Evolutionary conservation across 2,797 vertebrate genomes (phyloP).

Genomic region (Chiroxiphia lanceolata): DNA sequence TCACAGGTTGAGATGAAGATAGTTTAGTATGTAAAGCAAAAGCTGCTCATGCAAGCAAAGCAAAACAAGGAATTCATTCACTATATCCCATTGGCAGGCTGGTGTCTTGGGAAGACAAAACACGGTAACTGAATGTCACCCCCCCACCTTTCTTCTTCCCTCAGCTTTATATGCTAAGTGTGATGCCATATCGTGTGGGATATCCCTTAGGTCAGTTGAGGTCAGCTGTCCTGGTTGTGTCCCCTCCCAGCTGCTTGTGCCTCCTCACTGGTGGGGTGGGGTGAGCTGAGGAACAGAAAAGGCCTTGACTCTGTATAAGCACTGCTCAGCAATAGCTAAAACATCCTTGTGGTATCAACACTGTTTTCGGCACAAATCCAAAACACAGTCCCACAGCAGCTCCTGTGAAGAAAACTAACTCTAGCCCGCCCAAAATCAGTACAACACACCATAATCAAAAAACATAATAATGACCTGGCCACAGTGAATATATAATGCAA

Average conservation of each 20-base stretch:
- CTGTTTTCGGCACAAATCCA: background rate
- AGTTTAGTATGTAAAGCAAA: background rate
- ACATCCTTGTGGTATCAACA: background rate
- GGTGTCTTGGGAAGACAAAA: background rate
- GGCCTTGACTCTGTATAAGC: background rate
- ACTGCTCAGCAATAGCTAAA: background rate
- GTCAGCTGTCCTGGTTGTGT: background rate
- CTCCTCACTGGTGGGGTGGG: fast-evolving
- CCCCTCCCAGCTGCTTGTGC: background rate
- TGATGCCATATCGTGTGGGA: background rate
- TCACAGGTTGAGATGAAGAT: background rate
- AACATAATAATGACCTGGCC: background rate
- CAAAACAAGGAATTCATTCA: background rate
- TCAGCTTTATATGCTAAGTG: background rate
- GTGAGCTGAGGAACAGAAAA: background rate
- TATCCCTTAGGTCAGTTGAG: background rate
- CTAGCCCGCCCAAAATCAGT: background rate
- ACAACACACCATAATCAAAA: background rate
- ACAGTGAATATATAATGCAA: background rate
- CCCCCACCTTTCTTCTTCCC: background rate
- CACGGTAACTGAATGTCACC: fast-evolving
- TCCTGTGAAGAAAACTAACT: background rate
- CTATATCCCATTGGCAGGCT: background rate
- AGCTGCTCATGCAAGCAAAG: background rate
- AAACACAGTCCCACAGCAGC: background rate